These are phyloP conservation scores for Spodoptera picta DNA, from an alignment of 2,888 invertebrate genomes.

Conservation along the genomic window DNA sequence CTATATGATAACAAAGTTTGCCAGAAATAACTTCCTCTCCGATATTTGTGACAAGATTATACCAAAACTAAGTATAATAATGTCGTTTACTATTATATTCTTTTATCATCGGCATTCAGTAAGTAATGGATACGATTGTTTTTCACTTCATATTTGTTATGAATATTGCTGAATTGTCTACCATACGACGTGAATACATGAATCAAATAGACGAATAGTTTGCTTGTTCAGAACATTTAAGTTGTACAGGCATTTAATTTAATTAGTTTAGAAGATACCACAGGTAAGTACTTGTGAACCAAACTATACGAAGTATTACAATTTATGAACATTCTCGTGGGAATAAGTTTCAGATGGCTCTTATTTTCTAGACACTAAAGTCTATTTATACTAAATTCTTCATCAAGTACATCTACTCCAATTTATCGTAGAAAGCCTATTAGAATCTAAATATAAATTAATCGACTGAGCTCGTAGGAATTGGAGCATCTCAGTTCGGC, in stretches of 20 bases:
- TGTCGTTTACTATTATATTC: slow-evolving; percentile 4
- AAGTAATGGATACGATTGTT: background rate
- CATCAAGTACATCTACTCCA: slow-evolving; percentile 3
- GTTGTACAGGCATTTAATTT: too few species aligned
- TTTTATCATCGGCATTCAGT: background rate
- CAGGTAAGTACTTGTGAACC: too few species aligned
- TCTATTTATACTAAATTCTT: slow-evolving; percentile 9
- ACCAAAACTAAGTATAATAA: slow-evolving; percentile 14
- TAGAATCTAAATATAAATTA: slow-evolving; percentile 14
- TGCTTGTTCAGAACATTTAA: background rate
- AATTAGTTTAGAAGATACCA: too few species aligned
- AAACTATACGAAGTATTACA: too few species aligned
- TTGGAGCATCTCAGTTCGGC: slow-evolving; percentile 14
- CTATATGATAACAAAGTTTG: background rate
- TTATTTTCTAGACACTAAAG: slow-evolving; percentile 6
- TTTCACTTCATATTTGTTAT: background rate
- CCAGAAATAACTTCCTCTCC: slow-evolving; percentile 1
- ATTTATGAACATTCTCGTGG: too few species aligned
- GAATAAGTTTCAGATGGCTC: background rate
- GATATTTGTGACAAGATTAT: slow-evolving; percentile 21
- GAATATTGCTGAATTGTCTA: background rate
- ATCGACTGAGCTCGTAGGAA: slow-evolving; percentile 17
- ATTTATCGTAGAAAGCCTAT: slow-evolving; percentile 5
- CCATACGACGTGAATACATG: background rate
- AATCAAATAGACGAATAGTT: background rate